Base-by-base conservation (phyloP, 2,888 invertebrate genomes). In the Mellilla xanthometata region DNA sequence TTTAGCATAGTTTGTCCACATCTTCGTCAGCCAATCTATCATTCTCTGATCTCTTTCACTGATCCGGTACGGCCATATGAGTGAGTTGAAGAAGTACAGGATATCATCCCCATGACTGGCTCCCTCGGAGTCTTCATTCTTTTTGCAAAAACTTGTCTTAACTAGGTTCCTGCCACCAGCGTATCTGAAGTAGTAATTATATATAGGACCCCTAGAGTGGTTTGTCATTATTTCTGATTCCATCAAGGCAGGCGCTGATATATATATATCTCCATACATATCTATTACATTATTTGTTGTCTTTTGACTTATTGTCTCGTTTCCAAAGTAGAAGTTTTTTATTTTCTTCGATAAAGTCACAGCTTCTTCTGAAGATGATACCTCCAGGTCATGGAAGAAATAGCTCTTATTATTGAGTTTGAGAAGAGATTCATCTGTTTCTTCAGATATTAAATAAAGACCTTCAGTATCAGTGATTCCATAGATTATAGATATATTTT, bases 1-100 rank as follows among this genome's bases (percentile, higher is more conserved):
- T 69, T 86, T 87, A 1, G 87, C 88, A 52, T 86, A 88, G 52
- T 88, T 81, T 0, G 77, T 82, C 88, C 88, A 88, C 62, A 87
- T 58, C 23, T 64, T 68, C 1, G 85, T 83, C 57, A 88, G 70
- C 52, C 61, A 62, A 10, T 82, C 63, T 11, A 88, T 76, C 9
- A 83, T 58, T 49, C 54, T 56, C 11, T 56, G 56, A 58, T 88
- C 88, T 24, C 65, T 51, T 24, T 62, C 45, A 27, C 43, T 74
- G 7, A 80, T 67, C n/a, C 60, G 41, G 15, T 78, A 78, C 0
- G 82, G 80, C 65, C 77, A 73, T 3, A 83, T 36, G 12, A 60
- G 60, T 1, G 70, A 68, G 19, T 76, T 70, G 26, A 87, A 88
- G 27, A 88, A 55, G 54, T 87, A 88, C 12, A 83, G 65, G 2